phyloP scores from a whole-genome alignment of 2,888 invertebrate species.

The Colletes collaris region DNA sequence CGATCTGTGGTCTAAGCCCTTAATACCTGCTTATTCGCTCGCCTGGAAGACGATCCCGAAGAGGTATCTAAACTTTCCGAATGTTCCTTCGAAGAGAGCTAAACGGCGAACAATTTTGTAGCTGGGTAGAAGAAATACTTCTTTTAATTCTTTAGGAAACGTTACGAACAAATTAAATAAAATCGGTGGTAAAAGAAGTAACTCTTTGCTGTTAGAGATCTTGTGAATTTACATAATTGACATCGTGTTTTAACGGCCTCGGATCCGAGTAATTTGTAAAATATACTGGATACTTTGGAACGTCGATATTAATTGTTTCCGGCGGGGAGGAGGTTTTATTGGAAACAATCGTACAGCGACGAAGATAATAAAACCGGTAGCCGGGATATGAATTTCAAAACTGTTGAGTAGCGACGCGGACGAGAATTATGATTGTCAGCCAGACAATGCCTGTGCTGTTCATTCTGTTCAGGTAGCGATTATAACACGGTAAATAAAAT shows the following conservation, averaged over 20 bases:
- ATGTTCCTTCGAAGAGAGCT: slow-evolving; percentile 68
- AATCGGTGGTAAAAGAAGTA: too few relatives aligned
- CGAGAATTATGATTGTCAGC: background rate
- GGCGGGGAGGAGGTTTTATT: background rate
- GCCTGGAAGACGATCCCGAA: slow-evolving; percentile 70
- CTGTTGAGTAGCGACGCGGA: background rate
- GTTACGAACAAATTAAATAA: too few relatives aligned
- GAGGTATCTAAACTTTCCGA: slow-evolving; percentile 76
- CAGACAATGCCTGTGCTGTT: background rate
- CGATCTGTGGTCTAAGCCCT: slow-evolving; percentile 75
- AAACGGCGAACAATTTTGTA: slow-evolving; percentile 67
- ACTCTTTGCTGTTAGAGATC: too few relatives aligned
- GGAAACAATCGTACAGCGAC: background rate
- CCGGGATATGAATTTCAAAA: background rate
- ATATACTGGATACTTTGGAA: too few relatives aligned
- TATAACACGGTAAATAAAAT: background rate
- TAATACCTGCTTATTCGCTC: slow-evolving; percentile 78
- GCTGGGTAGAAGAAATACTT: slow-evolving; percentile 49
- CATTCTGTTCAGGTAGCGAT: background rate
- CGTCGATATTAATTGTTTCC: background rate
- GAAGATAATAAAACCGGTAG: background rate
- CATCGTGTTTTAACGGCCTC: too few relatives aligned
- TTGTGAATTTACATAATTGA: too few relatives aligned
- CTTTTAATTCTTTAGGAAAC: slow-evolving; percentile 49
- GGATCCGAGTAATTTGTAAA: too few relatives aligned